Base-by-base conservation (phyloP, 2,113 vertebrate genomes). In the Lates calcarifer region DNA sequence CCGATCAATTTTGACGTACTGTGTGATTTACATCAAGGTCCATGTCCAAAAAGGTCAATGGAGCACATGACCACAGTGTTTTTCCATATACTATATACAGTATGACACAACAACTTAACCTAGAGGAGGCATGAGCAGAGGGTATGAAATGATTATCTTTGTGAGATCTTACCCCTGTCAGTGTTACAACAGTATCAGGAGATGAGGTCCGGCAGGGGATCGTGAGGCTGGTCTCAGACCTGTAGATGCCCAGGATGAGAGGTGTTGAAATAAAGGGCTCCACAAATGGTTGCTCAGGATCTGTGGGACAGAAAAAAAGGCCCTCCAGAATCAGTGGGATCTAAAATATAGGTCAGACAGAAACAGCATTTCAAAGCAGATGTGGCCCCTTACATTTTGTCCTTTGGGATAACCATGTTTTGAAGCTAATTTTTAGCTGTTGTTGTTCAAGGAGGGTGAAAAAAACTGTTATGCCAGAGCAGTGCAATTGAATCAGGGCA, bases 191-290 rank as follows among this genome's bases (percentile, higher is more conserved):
- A 85, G 92, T 81, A 24, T 95, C 86, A 55, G 96, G 96, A 0
- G 92, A 96, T 45, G 96, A 95, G 14, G 97, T 97, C 20, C 95
- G 88, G 83, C 97, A 98, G 13, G 97, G 97, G 13, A 98, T 43
- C 0, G 93, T 74, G 0, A 98, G 83, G 0, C 68, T 86, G 18
- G 70, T 88, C 4, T 90, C 92, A 0, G 83, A 8, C 7, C 86
- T 87, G 24, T 81, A 37, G 56, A 92, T 83, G 24, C 24, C 64
- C 82, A 97, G 77, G 1, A 89, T 0, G 1, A 14, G 9, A 9
- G 0, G 89, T 78, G 0, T 64, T 2, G 0, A 1, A 47, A 0
- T 0, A 63, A 82, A 18, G 5, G 87, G 88, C 17, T 95, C 79
- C 81, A 97, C 94, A 79, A 98, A 98, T 0, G 96, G 96, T 18